A percentile compares a stretch with the other conserved stretches of the same genome.
phyloP scores from a whole-genome alignment of 2,797 vertebrate genomes.

The Takifugu rubripes region DNA sequence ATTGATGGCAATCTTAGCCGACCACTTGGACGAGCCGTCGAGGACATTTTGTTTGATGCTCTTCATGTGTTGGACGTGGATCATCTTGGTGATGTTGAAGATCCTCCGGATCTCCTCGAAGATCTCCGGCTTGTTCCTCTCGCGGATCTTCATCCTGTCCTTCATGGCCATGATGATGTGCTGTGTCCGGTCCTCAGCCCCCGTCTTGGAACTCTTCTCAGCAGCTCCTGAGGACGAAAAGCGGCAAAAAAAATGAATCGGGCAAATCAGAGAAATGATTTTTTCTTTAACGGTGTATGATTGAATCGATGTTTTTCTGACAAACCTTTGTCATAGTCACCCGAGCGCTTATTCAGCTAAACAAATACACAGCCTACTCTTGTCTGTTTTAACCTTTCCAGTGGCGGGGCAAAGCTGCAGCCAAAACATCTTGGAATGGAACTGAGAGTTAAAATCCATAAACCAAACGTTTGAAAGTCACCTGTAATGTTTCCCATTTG shows the following conservation, averaged over 20 bases:
- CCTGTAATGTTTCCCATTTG: too few species aligned
- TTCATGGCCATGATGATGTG: constrained; percentile 98
- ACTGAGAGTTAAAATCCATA: too few species aligned
- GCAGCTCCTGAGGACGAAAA: constrained; percentile 82
- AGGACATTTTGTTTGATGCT: constrained; percentile 91
- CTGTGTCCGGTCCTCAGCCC: constrained; percentile 91
- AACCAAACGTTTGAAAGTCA: too few species aligned
- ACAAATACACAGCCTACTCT: neutral
- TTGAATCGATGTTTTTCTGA: neutral
- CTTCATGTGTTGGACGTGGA: constrained; percentile 93
- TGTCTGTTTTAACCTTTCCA: too few species aligned
- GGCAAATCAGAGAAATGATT: neutral
- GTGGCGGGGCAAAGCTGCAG: too few species aligned
- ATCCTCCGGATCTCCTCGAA: constrained; percentile 91
- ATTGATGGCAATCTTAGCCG: constrained; percentile 92
- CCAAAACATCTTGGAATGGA: too few species aligned
- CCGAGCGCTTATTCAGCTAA: neutral
- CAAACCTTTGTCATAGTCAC: neutral
- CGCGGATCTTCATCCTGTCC: constrained; percentile 97
- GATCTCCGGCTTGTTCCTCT: constrained; percentile 96
- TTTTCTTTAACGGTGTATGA: neutral
- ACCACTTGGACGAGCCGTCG: constrained; percentile 97
- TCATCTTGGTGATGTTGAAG: constrained; percentile 80
- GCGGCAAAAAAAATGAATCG: neutral
- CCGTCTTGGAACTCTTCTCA: constrained; percentile 94